Evolutionary conservation across 1,140 invertebrate genomes (phyloP), one percentile per base, ranked within the genome.

Genomic region (Euura lappo): DNA sequence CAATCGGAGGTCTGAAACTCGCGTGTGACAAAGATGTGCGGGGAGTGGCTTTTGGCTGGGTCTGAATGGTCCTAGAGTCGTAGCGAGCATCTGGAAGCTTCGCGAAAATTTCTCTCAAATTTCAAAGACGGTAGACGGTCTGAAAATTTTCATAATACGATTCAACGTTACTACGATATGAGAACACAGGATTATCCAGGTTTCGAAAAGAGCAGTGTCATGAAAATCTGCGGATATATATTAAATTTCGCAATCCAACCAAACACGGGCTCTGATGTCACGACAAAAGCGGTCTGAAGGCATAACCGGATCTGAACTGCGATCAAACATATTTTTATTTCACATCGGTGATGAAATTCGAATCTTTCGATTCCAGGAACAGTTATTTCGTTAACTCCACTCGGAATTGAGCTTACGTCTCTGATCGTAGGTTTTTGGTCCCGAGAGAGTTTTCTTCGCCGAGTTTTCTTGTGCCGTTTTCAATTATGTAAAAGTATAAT

Each of bases 1-100:
- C 51, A 60, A 60, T 60, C 51, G 51, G 51, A n/a, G 51, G 51
- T 2, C 51, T 60, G 51, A 60, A 60, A 60, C 51, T 60, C 51
- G 51, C 8, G 51, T n/a, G 51, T 60, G 51, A 60, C 51, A 60
- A 60, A 60, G 51, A n/a, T 8, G 51, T n/a, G 51, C 3, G 51
- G 51, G 51, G 51, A 8, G 51, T n/a, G 51, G 13, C 51, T 60
- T 60, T 60, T 11, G 51, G 8, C 51, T 8, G 3, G 13, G 51
- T 28, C 51, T 60, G 13, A 60, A 60, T 60, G 51, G 51, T 60
- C 51, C 28, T 28, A 28, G 28, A 28, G 28, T 28, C 28, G 28
- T 28, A 28, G 51, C 51, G 51, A 60, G 51, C 51, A 60, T 60
- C 51, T 60, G 51, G 51, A 60, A 60, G 8, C 28, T 28, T 28